Percentiles rank a stretch among this genome's conserved stretches.
Conservation (phyloP, 2,113 vertebrate genomes). For the Heloderma charlesbogerti region DNA sequence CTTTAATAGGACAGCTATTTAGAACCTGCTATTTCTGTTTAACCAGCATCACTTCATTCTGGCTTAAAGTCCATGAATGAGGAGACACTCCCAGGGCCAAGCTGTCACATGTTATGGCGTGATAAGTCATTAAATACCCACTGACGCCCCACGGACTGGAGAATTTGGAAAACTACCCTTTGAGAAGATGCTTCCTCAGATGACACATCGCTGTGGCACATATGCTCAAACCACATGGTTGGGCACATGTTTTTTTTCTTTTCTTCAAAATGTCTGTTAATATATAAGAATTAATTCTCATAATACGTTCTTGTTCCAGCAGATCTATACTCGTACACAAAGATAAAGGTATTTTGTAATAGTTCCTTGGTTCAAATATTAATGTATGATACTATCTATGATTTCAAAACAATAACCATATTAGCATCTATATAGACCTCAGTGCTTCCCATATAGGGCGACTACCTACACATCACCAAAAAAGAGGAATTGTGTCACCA, state of each 20-base stretch:
- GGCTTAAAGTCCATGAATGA: conserved; percentile 9
- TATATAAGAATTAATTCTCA: neutral
- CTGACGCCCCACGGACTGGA: neutral
- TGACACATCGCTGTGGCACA: neutral
- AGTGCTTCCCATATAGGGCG: neutral
- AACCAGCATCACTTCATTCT: conserved; percentile 5
- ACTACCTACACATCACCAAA: neutral
- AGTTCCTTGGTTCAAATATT: neutral
- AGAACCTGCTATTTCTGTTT: conserved; percentile 27
- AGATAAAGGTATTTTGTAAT: neutral
- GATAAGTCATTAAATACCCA: conserved; percentile 15
- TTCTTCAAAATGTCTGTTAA: neutral
- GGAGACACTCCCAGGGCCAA: neutral
- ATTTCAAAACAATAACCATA: neutral
- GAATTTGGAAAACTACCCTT: neutral
- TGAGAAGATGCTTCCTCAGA: neutral
- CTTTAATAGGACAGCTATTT: conserved; percentile 3
- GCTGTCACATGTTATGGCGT: neutral
- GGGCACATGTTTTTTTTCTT: neutral
- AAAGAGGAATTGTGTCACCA: neutral
- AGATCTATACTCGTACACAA: neutral
- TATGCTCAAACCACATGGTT: too few species aligned
- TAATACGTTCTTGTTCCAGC: neutral
- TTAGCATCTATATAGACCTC: neutral
- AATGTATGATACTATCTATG: neutral